Evolutionary conservation across 2,113 vertebrate genomes (phyloP), one percentile per base, ranked within the genome.

Genomic region (Sturnus vulgaris): DNA sequence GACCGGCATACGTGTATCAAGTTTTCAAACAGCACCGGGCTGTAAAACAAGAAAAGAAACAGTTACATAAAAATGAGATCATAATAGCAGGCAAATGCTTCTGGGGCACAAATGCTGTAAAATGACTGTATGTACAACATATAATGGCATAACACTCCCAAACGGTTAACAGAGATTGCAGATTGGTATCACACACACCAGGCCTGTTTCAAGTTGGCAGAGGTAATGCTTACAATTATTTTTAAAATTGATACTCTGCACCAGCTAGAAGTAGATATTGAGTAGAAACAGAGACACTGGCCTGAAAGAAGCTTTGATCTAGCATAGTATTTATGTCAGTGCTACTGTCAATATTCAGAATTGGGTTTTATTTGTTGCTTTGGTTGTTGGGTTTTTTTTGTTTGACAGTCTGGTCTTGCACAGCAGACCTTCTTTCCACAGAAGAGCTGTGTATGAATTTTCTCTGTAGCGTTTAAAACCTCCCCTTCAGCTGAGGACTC

Each of bases 1-100:
- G 95, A 96, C 17, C 97, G 98, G 92, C 99, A 99, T 72, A 99
- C 92, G 47, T 99, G 98, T 16, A 99, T 94, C 94, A 99, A 97
- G 95, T 98, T 98, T 86, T 98, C 94, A 81, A 99, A 93, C 91
- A 99, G 96, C 31, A 98, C 90, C 2, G 98, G 98, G 95, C 99
- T 99, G 95, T 11, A 80, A 72, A 90, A 81, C 9, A n/a, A 63
- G 30, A 75, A 90, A 79, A 92, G 64, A 46, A 94, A 39, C 0
- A 70, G 82, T 81, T 75, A 69, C 15, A 63, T 64, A 71, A 90
- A 85, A 89, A 53, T 21, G 37, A 35, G 52, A 84, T 42, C 56
- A 6, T 52, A 88, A 80, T 4, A 71, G 60, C 1, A 2, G 25
- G 65, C 82, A 90, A 76, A 83, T 40, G 64, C 25, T 95, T 80